Conservation (phyloP, 2,888 invertebrate species). For the Homarus gammarus region DNA sequence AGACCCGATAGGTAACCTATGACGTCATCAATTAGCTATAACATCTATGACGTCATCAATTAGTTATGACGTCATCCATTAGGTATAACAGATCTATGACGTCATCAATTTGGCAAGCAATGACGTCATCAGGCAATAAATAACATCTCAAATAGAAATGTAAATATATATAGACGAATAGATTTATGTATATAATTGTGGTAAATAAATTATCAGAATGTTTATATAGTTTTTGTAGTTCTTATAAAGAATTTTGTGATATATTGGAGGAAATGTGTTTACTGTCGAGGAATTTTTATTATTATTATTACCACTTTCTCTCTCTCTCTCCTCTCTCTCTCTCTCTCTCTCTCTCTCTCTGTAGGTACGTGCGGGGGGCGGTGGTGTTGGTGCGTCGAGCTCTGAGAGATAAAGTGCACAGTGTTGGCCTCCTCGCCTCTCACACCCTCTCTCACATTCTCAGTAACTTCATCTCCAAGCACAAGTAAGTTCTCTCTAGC, state of each 20-base stretch:
- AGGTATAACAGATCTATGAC: too few species aligned
- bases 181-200: not conserved
- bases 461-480: slow-evolving; percentile 89
- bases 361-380: slow-evolving; percentile 90
- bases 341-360: slow-evolving; percentile 78
- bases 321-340: slow-evolving; percentile 12
- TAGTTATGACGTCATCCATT: too few species aligned
- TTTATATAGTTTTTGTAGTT: too few species aligned
- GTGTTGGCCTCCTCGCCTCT: slow-evolving; percentile 91
- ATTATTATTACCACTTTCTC: too few species aligned
- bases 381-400: slow-evolving; percentile 89
- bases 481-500: slow-evolving; percentile 81
- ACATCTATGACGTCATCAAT: too few species aligned
- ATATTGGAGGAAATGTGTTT: too few species aligned
- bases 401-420: slow-evolving; percentile 92
- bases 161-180: not conserved
- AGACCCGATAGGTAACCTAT: slow-evolving; percentile 59
- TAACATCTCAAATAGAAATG: not conserved
- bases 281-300: too few species aligned
- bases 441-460: slow-evolving; percentile 89
- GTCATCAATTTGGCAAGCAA: too few species aligned
- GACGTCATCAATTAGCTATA: too few species aligned
- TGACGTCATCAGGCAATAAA: too few species aligned
- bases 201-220: too few species aligned
- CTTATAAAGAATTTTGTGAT: too few species aligned